Evolutionary conservation across 2,888 invertebrate species (phyloP).

Genomic region (Sepioteuthis lessoniana): DNA sequence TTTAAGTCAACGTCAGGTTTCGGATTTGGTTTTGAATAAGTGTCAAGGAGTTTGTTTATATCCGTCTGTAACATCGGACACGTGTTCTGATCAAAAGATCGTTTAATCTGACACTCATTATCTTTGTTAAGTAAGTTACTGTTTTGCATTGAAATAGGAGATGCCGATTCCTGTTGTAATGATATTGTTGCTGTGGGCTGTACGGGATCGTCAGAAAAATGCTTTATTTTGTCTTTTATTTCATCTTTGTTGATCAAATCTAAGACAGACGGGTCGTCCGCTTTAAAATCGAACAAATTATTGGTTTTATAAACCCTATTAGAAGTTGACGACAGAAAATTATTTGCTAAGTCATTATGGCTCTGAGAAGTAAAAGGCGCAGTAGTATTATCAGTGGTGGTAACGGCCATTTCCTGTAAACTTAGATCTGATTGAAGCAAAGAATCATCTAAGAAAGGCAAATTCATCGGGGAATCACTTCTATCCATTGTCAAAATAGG

Average conservation of each 20-base stretch:
- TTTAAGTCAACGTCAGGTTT: neutral
- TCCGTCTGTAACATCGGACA: neutral
- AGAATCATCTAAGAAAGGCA: neutral
- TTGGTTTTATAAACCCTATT: neutral
- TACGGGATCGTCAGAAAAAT: neutral
- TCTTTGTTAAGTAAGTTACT: no score
- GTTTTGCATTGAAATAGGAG: no score
- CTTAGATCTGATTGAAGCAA: neutral
- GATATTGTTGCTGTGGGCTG: neutral
- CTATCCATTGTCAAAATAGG: neutral
- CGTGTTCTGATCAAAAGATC: neutral
- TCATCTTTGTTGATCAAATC: neutral
- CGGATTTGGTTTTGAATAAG: neutral
- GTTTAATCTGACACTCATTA: no score
- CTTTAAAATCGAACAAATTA: neutral
- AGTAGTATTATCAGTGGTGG: neutral
- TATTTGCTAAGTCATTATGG: neutral
- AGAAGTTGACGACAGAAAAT: neutral
- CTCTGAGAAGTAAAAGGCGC: neutral
- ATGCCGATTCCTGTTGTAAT: neutral
- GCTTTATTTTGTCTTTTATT: neutral
- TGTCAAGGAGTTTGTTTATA: neutral
- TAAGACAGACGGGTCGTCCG: neutral
- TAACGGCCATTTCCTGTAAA: neutral
- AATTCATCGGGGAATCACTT: neutral